phyloP scores from a whole-genome alignment of 2,888 invertebrate species.

The Cetonia aurata region DNA sequence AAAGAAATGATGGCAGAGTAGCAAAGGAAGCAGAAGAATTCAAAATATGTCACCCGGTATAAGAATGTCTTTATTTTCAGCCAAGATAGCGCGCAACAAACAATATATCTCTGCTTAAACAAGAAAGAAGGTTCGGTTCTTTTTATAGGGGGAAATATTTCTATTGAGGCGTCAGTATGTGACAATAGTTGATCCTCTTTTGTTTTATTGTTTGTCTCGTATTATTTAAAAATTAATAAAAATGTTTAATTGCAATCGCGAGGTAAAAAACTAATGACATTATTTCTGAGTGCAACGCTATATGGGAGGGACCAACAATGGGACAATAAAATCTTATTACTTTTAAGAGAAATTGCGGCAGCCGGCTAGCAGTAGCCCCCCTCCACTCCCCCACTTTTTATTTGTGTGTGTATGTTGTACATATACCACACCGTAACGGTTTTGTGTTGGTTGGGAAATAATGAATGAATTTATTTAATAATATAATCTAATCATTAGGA shows the following conservation, averaged over 20 bases:
- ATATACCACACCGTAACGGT: too few species aligned
- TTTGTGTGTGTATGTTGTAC: too few species aligned
- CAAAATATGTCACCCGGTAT: not conserved
- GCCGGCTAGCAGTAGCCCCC: not conserved
- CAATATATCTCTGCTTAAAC: slow-evolving; percentile 1
- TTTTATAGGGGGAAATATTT: slow-evolving; percentile 23
- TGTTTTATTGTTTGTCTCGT: not conserved
- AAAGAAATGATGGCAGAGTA: too few species aligned
- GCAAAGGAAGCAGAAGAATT: not conserved
- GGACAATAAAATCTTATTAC: slow-evolving; percentile 42
- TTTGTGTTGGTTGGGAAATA: too few species aligned
- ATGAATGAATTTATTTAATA: too few species aligned
- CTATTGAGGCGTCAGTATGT: slow-evolving; percentile 34
- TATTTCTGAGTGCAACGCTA: slow-evolving; percentile 8
- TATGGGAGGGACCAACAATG: slow-evolving; percentile 24
- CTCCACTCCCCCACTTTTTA: too few species aligned
- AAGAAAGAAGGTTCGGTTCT: not conserved
- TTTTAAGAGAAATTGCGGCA: slow-evolving; percentile 25
- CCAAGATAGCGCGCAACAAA: not conserved
- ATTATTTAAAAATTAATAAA: slow-evolving; percentile 42
- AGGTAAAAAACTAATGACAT: slow-evolving; percentile 1
- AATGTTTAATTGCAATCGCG: slow-evolving; percentile 32
- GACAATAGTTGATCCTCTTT: slow-evolving; percentile 21
- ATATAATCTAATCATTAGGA: not conserved
- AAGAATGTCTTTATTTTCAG: not conserved